A percentile compares a stretch with the other conserved stretches of the same genome.
Evolutionary conservation across 2,113 vertebrate species (phyloP).

Genomic region (Mesembrinibis cayennensis): DNA sequence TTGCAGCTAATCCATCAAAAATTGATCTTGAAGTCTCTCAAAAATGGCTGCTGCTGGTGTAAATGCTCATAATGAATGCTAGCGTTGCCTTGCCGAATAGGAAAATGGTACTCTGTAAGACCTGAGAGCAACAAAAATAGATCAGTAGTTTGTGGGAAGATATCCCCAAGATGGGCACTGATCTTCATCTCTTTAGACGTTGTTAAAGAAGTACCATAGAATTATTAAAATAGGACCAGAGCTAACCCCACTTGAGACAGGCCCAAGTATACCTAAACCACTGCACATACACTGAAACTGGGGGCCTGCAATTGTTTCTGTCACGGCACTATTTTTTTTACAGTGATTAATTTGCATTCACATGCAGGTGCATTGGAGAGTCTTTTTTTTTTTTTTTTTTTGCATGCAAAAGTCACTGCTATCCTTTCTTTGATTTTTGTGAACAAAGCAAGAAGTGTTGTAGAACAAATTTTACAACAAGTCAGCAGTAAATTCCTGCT

Average conservation of each 20-base stretch:
- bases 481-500: neutral
- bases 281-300: neutral
- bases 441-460: neutral
- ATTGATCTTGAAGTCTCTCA: neutral
- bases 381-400: neutral
- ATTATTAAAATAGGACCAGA: neutral
- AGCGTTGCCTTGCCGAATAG: neutral
- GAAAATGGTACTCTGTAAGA: neutral
- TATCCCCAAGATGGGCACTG: neutral
- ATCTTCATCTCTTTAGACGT: neutral
- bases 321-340: neutral
- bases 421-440: neutral
- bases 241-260: neutral
- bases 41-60: neutral
- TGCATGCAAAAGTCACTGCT: neutral
- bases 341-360: neutral
- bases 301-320: neutral
- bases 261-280: neutral
- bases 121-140: neutral
- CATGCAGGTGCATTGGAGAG: neutral
- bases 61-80: neutral
- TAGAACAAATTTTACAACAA: neutral
- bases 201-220: neutral
- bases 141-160: neutral
- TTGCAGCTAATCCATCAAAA: conserved; percentile 42